phyloP scores from a whole-genome alignment of 1,140 invertebrate species.

The Andricus grossulariae region DNA sequence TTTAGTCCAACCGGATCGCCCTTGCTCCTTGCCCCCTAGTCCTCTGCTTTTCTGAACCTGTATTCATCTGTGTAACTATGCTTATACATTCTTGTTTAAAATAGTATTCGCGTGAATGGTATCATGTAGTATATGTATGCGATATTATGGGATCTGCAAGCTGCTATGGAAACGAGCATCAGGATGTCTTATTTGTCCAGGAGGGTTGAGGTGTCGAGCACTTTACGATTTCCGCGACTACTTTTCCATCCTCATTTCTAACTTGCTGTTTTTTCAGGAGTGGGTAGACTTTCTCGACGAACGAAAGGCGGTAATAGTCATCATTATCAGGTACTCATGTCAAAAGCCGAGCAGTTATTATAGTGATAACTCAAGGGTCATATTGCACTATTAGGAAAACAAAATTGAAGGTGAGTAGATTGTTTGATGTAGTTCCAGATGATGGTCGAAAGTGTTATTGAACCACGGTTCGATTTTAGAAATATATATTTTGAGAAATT shows the following conservation, averaged over 20 bases:
- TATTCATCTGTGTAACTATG: too few relatives aligned
- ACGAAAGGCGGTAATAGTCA: not conserved
- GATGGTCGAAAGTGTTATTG: too few relatives aligned
- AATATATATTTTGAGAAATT: too few relatives aligned
- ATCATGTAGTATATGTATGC: not conserved
- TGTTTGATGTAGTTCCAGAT: too few relatives aligned
- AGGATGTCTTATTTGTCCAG: slow-evolving; percentile 72
- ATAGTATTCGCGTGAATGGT: not conserved
- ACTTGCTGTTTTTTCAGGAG: slow-evolving; percentile 13
- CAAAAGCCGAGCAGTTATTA: not conserved
- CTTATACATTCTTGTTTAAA: not conserved
- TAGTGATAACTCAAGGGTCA: too few relatives aligned
- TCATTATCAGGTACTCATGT: not conserved
- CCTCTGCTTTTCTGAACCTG: slow-evolving; percentile 4
- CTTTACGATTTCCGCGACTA: slow-evolving; percentile 71
- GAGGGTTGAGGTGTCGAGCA: slow-evolving; percentile 70
- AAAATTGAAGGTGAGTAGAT: too few relatives aligned
- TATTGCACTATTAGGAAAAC: too few relatives aligned
- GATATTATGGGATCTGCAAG: not conserved
- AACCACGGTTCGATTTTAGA: too few relatives aligned
- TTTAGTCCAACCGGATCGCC: slow-evolving; percentile 64
- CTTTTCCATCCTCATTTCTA: slow-evolving; percentile 46
- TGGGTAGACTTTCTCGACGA: not conserved
- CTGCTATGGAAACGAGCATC: slow-evolving; percentile 38
- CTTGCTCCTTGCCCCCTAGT: slow-evolving; percentile 15